A percentile compares a stretch with the other conserved stretches of the same genome.
Conservation (phyloP, 2,888 invertebrate genomes). For the Mantis religiosa region DNA sequence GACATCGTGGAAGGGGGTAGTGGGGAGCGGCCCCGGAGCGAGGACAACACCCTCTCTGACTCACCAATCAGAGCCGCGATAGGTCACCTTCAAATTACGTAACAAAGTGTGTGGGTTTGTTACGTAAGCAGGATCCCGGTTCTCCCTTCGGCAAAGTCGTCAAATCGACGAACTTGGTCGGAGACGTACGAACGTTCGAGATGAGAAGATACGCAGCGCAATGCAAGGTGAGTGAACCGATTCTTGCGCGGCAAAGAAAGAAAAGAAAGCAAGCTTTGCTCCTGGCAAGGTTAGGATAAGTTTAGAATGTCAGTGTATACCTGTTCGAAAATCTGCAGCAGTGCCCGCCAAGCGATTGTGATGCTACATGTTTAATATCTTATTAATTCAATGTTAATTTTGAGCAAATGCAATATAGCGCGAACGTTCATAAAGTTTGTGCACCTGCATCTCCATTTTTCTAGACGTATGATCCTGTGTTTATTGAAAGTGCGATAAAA, state of each 20-base stretch:
- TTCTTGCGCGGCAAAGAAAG: slow-evolving; percentile 14
- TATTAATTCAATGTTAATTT: no score
- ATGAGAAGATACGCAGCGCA: slow-evolving; percentile 17
- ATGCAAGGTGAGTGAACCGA: slow-evolving; percentile 31
- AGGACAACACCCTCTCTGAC: slow-evolving; percentile 51
- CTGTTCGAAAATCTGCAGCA: slow-evolving; percentile 1
- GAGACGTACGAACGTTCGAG: slow-evolving; percentile 9
- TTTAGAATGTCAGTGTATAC: slow-evolving; percentile 17
- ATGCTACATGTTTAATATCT: no score
- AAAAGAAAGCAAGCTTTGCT: slow-evolving; percentile 6
- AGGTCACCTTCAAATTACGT: slow-evolving; percentile 51
- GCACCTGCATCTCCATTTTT: no score
- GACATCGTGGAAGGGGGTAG: slow-evolving; percentile 29
- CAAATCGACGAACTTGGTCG: slow-evolving; percentile 12
- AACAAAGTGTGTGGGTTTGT: slow-evolving; percentile 32
- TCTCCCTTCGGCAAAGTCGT: slow-evolving; percentile 25
- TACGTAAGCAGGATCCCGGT: slow-evolving; percentile 28
- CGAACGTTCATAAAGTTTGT: no score
- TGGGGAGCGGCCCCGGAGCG: slow-evolving; percentile 40
- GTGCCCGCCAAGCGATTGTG: no score
- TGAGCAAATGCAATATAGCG: no score
- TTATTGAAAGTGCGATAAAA: no score
- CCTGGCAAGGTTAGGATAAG: slow-evolving; percentile 21
- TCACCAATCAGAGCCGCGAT: slow-evolving; percentile 50
- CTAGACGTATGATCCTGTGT: no score